Conservation (phyloP, 2,797 vertebrate genomes). For the Tapera naevia region DNA sequence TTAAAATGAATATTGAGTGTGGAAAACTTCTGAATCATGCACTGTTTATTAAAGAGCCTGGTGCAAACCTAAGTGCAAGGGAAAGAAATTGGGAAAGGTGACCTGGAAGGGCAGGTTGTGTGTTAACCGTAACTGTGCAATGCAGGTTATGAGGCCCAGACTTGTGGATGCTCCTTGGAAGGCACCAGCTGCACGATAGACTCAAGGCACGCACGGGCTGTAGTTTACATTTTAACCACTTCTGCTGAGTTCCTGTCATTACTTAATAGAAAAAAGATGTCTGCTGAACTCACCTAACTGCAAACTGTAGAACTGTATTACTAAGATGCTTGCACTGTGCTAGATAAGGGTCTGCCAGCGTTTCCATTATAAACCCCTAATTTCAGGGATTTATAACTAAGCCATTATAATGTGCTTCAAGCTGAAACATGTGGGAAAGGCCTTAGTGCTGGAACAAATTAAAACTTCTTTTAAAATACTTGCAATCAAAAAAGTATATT, state of each 20-base stretch:
- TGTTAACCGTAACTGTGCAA: not conserved
- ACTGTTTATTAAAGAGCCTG: not conserved
- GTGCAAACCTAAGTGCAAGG: not conserved
- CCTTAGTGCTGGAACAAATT: constrained; percentile 26
- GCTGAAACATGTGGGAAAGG: not conserved
- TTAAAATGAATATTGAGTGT: not conserved
- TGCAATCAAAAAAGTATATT: not conserved
- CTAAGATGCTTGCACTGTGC: not conserved
- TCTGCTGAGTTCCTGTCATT: not conserved
- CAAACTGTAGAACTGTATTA: not conserved
- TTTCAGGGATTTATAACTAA: constrained; percentile 36
- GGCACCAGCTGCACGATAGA: not conserved
- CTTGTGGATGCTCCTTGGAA: not conserved
- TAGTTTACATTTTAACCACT: not conserved
- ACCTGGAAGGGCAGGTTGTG: not conserved
- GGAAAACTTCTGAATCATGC: not conserved
- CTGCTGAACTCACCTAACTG: not conserved
- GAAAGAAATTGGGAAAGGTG: not conserved
- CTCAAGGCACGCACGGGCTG: not conserved
- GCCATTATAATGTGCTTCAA: constrained; percentile 24
- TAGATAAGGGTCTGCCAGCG: not conserved
- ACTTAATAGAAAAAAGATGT: not conserved
- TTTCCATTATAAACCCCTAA: constrained; percentile 35
- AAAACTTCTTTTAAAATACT: constrained; percentile 28
- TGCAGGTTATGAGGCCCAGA: not conserved